Evolutionary conservation across 1,140 invertebrate species (phyloP).

Genomic region (Gryon sp.): DNA sequence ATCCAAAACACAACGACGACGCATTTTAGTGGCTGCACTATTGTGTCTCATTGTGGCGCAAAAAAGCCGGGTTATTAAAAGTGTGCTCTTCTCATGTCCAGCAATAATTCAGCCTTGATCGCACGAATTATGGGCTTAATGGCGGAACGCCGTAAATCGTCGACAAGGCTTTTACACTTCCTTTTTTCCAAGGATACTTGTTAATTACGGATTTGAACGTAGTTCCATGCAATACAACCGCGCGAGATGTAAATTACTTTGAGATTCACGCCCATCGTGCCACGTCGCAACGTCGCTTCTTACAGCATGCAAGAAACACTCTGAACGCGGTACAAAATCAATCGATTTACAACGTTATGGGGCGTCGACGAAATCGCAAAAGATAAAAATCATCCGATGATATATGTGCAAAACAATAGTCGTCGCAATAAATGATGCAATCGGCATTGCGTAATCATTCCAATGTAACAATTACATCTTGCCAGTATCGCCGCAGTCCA

Average conservation of each 20-base stretch:
- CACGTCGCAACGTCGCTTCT: constrained; percentile 21
- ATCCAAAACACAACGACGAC: constrained; percentile 30
- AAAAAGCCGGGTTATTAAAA: constrained; percentile 36
- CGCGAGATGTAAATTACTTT: constrained; percentile 46
- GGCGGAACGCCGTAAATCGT: constrained; percentile 34
- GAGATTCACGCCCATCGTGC: constrained; percentile 40
- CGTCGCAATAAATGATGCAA: constrained; percentile 14
- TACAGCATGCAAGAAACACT: constrained; percentile 2
- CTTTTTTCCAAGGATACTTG: constrained; percentile 47
- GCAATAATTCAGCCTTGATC: constrained; percentile 28
- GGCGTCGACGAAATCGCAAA: constrained; percentile 36
- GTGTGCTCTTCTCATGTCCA: constrained; percentile 17
- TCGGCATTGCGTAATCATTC: constrained; percentile 25
- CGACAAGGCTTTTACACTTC: constrained; percentile 37
- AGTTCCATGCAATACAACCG: constrained; percentile 14
- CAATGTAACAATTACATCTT: constrained; percentile 13
- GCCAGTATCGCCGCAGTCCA: neutral
- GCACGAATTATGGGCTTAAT: constrained; percentile 25
- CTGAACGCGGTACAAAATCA: constrained; percentile 36
- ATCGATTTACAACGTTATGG: constrained; percentile 50
- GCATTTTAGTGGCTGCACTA: constrained; percentile 2
- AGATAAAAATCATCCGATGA: constrained; percentile 44
- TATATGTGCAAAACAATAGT: constrained; percentile 39
- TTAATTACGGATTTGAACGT: constrained; percentile 46
- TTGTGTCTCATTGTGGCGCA: neutral